Evolutionary conservation across 2,797 vertebrate genomes (phyloP).

Genomic region (Naso thynnoides): DNA sequence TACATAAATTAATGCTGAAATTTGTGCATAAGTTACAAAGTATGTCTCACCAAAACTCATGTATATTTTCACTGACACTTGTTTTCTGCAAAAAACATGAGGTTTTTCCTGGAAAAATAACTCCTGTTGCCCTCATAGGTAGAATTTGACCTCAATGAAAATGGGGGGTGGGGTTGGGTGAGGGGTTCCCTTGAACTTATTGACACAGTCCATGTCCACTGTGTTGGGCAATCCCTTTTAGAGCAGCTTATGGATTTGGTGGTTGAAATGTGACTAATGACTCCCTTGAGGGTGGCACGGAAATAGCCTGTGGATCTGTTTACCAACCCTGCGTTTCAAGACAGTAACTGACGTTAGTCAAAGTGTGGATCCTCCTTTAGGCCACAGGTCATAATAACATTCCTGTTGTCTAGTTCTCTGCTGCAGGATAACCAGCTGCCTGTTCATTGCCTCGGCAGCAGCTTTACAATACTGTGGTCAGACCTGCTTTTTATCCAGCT

Average conservation of each 20-base stretch:
- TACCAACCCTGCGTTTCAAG: conserved; percentile 53
- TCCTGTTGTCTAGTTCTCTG: conserved; percentile 5
- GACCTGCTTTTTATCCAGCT: not conserved
- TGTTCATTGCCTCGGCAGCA: not conserved
- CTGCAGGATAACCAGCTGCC: not conserved
- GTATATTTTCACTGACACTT: not conserved
- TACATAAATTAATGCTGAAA: not conserved
- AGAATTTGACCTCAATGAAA: conserved; percentile 57
- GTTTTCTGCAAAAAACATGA: not conserved
- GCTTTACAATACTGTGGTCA: not conserved
- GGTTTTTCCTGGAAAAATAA: conserved; percentile 38
- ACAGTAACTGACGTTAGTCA: conserved; percentile 37
- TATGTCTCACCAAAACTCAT: not conserved
- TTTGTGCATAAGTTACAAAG: not conserved
- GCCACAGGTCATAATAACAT: conserved; percentile 15
- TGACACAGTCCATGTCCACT: conserved; percentile 58
- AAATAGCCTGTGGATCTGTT: conserved; percentile 73
- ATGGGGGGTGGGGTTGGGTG: not conserved
- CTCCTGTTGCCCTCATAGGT: conserved; percentile 15
- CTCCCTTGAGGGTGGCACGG: conserved; percentile 50
- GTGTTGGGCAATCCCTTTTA: conserved; percentile 59
- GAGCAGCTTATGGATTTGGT: conserved; percentile 59
- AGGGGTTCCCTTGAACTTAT: conserved; percentile 56
- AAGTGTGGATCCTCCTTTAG: not conserved
- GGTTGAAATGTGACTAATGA: conserved; percentile 69